phyloP scores from a whole-genome alignment of 2,888 invertebrate species.

The Nomada flava region DNA sequence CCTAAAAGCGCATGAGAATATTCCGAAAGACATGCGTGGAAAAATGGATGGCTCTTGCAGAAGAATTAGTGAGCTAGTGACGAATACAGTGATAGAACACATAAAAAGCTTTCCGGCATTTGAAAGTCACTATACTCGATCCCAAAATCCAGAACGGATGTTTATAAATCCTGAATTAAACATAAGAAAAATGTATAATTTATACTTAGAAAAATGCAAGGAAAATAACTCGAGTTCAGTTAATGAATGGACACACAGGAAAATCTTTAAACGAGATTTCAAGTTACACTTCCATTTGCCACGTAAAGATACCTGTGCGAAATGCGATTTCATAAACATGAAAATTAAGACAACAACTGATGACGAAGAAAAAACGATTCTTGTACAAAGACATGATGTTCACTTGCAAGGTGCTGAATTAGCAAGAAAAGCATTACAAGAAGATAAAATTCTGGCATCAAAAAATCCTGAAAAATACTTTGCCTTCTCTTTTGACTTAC shows the following conservation, averaged over 20 bases:
- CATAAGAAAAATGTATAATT: conserved; percentile 52
- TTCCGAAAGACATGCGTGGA: conserved; percentile 65
- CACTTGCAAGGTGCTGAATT: conserved; percentile 43
- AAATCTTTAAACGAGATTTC: conserved; percentile 58
- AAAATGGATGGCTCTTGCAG: conserved; percentile 60
- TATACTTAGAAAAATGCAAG: conserved; percentile 62
- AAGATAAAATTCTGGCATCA: conserved; percentile 48
- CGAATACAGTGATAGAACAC: conserved; percentile 60
- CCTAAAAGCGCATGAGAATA: conserved; percentile 58
- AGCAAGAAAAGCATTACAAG: conserved; percentile 53
- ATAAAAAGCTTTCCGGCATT: conserved; percentile 65
- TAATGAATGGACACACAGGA: conserved; percentile 54
- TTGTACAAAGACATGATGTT: conserved; percentile 50
- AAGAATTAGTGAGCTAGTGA: conserved; percentile 55
- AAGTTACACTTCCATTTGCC: conserved; percentile 58
- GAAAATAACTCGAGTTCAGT: conserved; percentile 59
- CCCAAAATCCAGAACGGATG: conserved; percentile 66
- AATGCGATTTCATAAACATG: conserved; percentile 54
- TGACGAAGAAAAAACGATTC: conserved; percentile 52
- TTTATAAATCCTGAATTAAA: conserved; percentile 66
- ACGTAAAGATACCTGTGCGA: conserved; percentile 54
- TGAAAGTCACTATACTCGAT: conserved; percentile 66
- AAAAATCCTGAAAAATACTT: conserved; percentile 28
- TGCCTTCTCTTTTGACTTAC: conserved; percentile 53
- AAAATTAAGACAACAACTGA: conserved; percentile 47